phyloP scores from a whole-genome alignment of 2,888 invertebrate genomes.

The Erebia ligea region DNA sequence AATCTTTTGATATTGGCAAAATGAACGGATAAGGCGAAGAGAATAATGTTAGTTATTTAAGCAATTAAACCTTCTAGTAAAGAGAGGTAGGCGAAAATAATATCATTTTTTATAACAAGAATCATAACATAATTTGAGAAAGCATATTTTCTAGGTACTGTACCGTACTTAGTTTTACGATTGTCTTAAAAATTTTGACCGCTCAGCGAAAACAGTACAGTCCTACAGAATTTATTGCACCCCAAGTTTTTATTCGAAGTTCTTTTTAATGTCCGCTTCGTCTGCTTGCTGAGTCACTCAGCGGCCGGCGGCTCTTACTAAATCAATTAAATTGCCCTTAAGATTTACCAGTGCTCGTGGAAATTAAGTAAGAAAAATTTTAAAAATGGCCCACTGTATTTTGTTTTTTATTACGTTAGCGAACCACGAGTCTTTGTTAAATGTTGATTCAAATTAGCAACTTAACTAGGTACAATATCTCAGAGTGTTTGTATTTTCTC shows the following conservation, averaged over 20 bases:
- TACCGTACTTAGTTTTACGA: neutral
- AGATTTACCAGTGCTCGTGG: constrained; percentile 48
- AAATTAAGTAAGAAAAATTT: constrained; percentile 51
- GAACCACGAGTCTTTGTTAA: no score
- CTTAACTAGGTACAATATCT: no score
- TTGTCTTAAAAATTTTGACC: constrained; percentile 11
- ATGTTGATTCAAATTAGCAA: no score
- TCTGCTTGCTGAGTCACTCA: constrained; percentile 25
- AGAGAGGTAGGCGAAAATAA: neutral
- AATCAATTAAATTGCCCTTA: constrained; percentile 52
- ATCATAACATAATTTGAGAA: neutral
- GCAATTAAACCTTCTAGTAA: no score
- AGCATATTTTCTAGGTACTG: constrained; percentile 6
- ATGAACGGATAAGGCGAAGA: no score
- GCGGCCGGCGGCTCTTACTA: constrained; percentile 33
- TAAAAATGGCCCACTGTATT: constrained; percentile 41
- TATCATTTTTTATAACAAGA: neutral
- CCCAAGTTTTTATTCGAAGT: constrained; percentile 18
- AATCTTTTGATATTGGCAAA: no score
- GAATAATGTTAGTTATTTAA: no score
- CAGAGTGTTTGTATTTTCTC: no score
- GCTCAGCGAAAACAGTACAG: constrained; percentile 13
- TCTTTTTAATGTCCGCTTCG: constrained; percentile 22
- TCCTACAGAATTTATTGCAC: constrained; percentile 14
- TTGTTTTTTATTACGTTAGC: no score